These are phyloP conservation scores for Diogma glabrata DNA, from an alignment of 2,888 invertebrate genomes.

Conservation along the genomic window DNA sequence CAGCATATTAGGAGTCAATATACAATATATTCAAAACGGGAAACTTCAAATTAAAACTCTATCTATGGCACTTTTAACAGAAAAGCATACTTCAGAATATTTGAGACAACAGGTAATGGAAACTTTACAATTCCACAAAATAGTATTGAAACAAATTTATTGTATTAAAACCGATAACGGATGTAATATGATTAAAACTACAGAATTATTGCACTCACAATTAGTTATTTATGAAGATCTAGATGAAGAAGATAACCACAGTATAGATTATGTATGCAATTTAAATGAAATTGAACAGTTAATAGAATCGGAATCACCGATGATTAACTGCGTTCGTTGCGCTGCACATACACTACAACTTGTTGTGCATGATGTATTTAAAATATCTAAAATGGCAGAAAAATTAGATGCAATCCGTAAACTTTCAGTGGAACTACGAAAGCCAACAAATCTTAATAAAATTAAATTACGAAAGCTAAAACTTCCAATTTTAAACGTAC, in stretches of 20 bases:
- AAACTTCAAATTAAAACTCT: not conserved
- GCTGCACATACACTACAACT: not conserved
- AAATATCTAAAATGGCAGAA: not conserved
- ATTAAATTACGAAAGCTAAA: not conserved
- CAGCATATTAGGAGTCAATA: not conserved
- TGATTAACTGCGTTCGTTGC: not conserved
- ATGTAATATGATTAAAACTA: not conserved
- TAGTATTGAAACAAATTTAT: not conserved
- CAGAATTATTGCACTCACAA: not conserved
- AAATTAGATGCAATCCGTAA: not conserved
- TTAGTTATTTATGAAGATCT: not conserved
- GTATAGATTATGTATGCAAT: too few relatives aligned
- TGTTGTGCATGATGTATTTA: not conserved
- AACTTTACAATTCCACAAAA: not conserved
- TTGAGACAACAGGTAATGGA: not conserved
- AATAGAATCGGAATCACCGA: not conserved
- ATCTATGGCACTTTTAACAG: not conserved
- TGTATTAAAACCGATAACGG: not conserved
- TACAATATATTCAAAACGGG: not conserved
- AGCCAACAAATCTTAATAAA: not conserved
- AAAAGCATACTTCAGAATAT: slow-evolving; percentile 1
- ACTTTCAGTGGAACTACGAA: not conserved
- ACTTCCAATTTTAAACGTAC: not conserved
- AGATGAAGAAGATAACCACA: not conserved
- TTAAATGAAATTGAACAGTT: too few relatives aligned